phyloP scores from a whole-genome alignment of 64 coral and sea anemone species.

The Acropora yongei region DNA sequence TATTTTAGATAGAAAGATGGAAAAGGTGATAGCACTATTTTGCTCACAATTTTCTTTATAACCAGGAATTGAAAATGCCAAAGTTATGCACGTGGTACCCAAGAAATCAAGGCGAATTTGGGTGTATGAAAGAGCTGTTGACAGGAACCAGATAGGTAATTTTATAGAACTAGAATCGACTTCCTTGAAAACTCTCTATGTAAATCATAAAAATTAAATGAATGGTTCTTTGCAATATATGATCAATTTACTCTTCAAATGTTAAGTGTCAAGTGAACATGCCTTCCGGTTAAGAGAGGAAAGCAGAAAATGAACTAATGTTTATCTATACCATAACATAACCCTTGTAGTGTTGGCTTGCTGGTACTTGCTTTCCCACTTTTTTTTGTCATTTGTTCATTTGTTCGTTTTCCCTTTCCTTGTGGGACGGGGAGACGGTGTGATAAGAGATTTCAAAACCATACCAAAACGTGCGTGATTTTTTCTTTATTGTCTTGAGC shows the following conservation, averaged over 20 bases:
- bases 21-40: neutral
- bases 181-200: neutral
- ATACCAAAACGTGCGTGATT: too few relatives aligned
- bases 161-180: neutral
- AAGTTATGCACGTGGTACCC: neutral
- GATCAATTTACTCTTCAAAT: neutral
- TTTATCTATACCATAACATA: neutral
- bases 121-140: neutral
- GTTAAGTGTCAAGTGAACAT: neutral
- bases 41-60: neutral
- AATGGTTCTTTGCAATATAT: neutral
- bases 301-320: neutral
- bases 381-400: too few relatives aligned
- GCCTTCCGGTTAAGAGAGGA: neutral
- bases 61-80: slow-evolving; percentile 3
- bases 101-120: neutral
- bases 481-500: neutral
- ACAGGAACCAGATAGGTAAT: slow-evolving; percentile 18
- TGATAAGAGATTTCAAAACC: too few relatives aligned
- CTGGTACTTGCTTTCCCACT: too few relatives aligned
- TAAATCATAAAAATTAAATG: neutral
- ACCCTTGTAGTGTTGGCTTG: too few relatives aligned
- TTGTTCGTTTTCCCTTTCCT: too few relatives aligned
- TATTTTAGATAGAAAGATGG: too few relatives aligned
- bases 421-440: too few relatives aligned